These are phyloP conservation scores for Eriocheir sinensis DNA, from an alignment of 1,140 invertebrate species.

Conservation along the genomic window DNA sequence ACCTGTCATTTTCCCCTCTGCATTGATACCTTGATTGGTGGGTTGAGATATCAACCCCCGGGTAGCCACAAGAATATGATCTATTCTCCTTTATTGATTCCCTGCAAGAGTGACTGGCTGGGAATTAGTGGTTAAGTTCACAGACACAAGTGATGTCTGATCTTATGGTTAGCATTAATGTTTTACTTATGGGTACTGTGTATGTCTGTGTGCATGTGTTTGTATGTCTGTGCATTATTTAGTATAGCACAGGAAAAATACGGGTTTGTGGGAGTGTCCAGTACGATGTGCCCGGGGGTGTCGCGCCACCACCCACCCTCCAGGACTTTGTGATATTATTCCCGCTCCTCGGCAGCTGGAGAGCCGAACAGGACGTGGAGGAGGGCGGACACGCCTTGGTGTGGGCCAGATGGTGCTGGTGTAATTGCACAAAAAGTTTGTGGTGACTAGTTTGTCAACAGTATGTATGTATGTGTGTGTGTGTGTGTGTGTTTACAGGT, in stretches of 20 bases:
- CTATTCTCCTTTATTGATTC: not conserved
- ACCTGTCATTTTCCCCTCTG: no score
- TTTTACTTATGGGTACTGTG: not conserved
- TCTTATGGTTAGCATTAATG: not conserved
- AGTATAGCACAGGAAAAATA: not conserved
- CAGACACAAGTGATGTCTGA: not conserved
- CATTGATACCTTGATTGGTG: no score
- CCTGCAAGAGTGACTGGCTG: not conserved
- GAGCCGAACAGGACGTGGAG: not conserved
- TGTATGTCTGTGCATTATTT: not conserved
- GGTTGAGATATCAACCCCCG: no score
- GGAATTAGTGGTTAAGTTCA: not conserved
- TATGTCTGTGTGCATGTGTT: not conserved
- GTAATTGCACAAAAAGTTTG: not conserved
- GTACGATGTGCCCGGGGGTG: not conserved
- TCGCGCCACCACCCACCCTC: not conserved
- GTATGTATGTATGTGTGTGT: no score
- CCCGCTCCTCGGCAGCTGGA: not conserved
- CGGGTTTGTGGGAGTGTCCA: not conserved
- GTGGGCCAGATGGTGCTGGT: not conserved
- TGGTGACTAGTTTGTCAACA: not conserved
- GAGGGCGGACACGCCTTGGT: not conserved
- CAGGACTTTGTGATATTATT: conserved; percentile 1
- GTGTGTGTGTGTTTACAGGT: no score
- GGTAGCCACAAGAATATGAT: not conserved